Conservation (phyloP, 2,888 invertebrate genomes). For the Theristus sp. region DNA sequence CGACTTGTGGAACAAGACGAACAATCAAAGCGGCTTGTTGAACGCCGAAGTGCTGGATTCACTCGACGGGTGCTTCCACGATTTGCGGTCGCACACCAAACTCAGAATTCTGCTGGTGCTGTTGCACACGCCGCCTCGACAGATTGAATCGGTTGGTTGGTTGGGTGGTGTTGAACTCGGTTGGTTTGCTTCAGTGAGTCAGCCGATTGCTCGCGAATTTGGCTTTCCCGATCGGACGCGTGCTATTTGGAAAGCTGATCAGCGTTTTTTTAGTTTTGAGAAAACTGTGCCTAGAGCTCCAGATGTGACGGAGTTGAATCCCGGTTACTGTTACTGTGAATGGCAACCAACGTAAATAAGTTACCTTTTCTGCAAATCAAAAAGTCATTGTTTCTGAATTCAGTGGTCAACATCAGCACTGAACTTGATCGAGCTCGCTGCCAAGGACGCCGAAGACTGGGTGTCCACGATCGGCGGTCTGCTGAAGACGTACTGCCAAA, state of each 20-base stretch:
- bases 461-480: background rate
- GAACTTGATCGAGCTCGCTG: background rate
- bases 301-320: no score
- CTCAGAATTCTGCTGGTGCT: background rate
- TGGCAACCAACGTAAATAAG: no score
- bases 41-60: conserved; percentile 15
- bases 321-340: no score
- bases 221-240: no score
- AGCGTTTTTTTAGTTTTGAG: no score
- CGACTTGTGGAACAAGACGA: conserved; percentile 13
- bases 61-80: conserved; percentile 16
- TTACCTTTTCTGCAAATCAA: no score
- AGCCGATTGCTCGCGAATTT: no score
- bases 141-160: background rate
- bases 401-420: background rate
- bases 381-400: background rate
- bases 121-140: background rate
- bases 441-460: background rate
- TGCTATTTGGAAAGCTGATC: no score
- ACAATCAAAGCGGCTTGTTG: conserved; percentile 11
- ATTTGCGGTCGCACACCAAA: background rate
- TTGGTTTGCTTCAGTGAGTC: no score
- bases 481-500: background rate
- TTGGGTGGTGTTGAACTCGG: background rate
- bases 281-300: no score